These are phyloP conservation scores for Leistus spinibarbis DNA, from an alignment of 2,888 invertebrate species.

Conservation along the genomic window DNA sequence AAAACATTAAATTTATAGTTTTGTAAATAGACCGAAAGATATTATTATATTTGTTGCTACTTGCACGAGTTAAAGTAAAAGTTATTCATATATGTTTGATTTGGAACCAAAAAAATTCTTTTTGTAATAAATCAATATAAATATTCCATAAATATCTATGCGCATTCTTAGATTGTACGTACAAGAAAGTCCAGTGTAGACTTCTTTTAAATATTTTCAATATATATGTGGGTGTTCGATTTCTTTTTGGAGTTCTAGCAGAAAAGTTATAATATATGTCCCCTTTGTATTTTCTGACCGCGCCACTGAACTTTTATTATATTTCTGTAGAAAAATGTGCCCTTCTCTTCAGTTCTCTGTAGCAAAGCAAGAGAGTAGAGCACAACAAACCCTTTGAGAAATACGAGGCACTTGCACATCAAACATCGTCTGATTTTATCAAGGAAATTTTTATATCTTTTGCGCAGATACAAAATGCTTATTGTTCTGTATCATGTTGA, in stretches of 20 bases:
- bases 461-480: background rate
- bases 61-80: too few relatives aligned
- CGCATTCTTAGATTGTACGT: too few relatives aligned
- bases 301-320: slow-evolving; percentile 35
- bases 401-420: background rate
- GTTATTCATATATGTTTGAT: too few relatives aligned
- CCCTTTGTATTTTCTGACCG: slow-evolving; percentile 31
- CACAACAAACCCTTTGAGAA: slow-evolving; percentile 15
- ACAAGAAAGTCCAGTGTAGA: too few relatives aligned
- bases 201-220: background rate
- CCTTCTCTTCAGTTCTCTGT: background rate
- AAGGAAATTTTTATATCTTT: background rate
- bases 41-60: too few relatives aligned
- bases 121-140: too few relatives aligned
- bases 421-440: slow-evolving; percentile 11
- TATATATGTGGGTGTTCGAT: slow-evolving; percentile 2
- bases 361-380: too few relatives aligned
- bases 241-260: slow-evolving; percentile 20
- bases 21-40: too few relatives aligned
- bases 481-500: background rate
- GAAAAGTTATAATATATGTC: slow-evolving; percentile 18
- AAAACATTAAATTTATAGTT: too few relatives aligned
- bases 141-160: too few relatives aligned
- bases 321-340: slow-evolving; percentile 34
- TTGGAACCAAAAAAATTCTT: too few relatives aligned